phyloP scores from a whole-genome alignment of 2,113 vertebrate species.

The Leptobrachium leishanense region DNA sequence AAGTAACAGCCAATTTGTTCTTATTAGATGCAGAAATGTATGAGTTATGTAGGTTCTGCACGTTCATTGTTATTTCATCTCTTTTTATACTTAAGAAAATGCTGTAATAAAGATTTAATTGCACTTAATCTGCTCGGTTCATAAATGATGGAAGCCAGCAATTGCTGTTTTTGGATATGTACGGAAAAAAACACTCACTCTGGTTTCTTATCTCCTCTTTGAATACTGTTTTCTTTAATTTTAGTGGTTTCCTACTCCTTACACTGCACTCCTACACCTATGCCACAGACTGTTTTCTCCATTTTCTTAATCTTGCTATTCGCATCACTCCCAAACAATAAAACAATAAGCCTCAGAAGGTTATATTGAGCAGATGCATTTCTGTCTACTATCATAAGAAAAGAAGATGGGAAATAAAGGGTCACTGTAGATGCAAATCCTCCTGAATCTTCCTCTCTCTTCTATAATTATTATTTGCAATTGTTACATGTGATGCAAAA shows the following conservation, averaged over 20 bases:
- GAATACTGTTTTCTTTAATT: neutral
- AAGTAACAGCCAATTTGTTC: too few relatives aligned
- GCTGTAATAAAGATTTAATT: too few relatives aligned
- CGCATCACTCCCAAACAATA: neutral
- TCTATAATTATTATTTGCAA: too few relatives aligned
- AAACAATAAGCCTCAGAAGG: neutral
- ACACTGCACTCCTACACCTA: neutral
- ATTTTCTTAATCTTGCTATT: neutral
- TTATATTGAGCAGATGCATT: neutral
- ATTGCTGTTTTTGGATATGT: neutral
- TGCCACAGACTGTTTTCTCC: neutral
- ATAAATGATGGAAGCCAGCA: neutral
- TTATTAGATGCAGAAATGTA: too few relatives aligned
- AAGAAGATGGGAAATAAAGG: neutral
- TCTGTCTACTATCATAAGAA: neutral
- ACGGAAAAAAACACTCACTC: neutral
- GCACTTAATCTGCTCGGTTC: neutral
- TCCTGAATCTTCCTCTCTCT: neutral
- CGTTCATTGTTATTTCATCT: too few relatives aligned
- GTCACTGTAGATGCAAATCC: neutral
- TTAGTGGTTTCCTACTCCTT: neutral
- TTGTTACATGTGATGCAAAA: too few relatives aligned
- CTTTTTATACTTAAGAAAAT: too few relatives aligned
- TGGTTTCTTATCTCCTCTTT: conserved; percentile 3
- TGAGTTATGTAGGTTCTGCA: too few relatives aligned